Evolutionary conservation across 2,888 invertebrate species (phyloP).

Genomic region (Lepidocyrtinus sp.): DNA sequence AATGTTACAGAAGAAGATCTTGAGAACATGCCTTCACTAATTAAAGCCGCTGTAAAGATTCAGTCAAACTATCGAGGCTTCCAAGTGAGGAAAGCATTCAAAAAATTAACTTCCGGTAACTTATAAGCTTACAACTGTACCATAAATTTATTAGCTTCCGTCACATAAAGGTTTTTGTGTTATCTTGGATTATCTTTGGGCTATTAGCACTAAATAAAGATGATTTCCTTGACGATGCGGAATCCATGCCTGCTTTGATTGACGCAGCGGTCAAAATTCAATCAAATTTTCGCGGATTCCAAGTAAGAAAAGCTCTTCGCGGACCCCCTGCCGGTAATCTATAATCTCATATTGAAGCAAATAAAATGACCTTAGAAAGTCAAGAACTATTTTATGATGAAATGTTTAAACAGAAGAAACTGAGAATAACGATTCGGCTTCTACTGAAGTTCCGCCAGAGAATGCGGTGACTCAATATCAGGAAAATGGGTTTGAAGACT

Average conservation of each 20-base stretch:
- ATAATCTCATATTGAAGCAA: not conserved
- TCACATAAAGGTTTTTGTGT: too few relatives aligned
- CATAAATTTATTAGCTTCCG: not conserved
- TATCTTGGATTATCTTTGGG: too few relatives aligned
- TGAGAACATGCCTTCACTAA: too few relatives aligned
- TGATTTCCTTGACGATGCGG: too few relatives aligned
- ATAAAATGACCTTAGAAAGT: not conserved
- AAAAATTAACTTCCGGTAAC: conserved; percentile 35
- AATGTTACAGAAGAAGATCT: too few relatives aligned
- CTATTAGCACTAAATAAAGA: too few relatives aligned
- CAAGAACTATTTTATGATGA: conserved; percentile 3
- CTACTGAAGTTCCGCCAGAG: not conserved
- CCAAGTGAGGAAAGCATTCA: conserved; percentile 59
- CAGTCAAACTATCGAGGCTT: conserved; percentile 64
- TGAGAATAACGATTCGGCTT: not conserved
- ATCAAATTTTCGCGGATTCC: conserved; percentile 63
- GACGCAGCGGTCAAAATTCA: conserved; percentile 65
- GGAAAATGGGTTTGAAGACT: not conserved
- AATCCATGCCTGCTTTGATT: conserved; percentile 59
- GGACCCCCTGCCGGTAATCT: conserved; percentile 21
- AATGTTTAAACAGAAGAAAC: conserved; percentile 6
- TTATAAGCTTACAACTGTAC: not conserved
- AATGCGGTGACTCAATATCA: not conserved
- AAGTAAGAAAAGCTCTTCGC: conserved; percentile 60
- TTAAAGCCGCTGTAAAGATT: not conserved